Evolutionary conservation across 1,140 invertebrate species (phyloP), one percentile per base, ranked within the genome.

Genomic region (Psilanteris sp.): DNA sequence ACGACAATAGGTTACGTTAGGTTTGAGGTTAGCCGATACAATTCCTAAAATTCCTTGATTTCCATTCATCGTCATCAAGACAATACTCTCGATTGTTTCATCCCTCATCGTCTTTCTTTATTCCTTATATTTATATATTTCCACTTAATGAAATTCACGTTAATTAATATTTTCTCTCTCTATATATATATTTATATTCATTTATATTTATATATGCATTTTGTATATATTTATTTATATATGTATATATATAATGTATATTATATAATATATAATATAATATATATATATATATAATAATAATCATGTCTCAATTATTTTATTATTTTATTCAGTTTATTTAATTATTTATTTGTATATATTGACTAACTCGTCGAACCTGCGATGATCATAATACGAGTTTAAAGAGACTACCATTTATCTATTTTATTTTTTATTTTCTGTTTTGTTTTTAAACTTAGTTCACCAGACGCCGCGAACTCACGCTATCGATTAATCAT

Each of bases 351-450:
- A 67, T 67, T 48, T 77, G 32, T 68, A 62, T 81, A 67, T 79
- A 79, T 78, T 78, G 76, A 81, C 83, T 83, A 78, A 85, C 82
- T 77, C 75, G 79, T 83, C 70, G 79, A 82, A 79, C 72, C 75
- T 79, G 80, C 72, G 78, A 83, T 79, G 61, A 82, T 71, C 74
- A 72, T 80, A 66, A 67, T 78, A 83, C 77, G 80, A 82, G 80
- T 81, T 83, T 81, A 77, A 82, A 85, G 82, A 85, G 75, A 79
- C 82, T 83, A 84, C 71, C 62, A 81, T 79, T 81, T 74, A 74
- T 70, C 67, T 75, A 77, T 79, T 78, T 5, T 31, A 20, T 64
- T 39, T 20, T 13, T 66, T 37, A 11, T 26, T 24, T 67, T 39
- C 3, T 48, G 11, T 46, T 39, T 11, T 39, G 44, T 9, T 54